phyloP scores from a whole-genome alignment of 2,888 invertebrate genomes.

The Choristoneura rosaceana region DNA sequence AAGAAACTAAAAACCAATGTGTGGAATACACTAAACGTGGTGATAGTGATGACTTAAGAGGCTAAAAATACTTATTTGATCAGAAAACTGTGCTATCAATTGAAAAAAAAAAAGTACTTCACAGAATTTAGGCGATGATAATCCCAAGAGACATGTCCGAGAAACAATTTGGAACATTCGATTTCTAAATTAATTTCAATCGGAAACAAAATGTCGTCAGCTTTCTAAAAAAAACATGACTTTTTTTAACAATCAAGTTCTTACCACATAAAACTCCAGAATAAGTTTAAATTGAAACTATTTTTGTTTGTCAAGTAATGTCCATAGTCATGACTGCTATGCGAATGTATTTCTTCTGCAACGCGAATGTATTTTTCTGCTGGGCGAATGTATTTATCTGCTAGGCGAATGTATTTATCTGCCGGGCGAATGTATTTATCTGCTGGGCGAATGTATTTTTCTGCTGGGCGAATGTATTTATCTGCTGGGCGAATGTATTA shows the following conservation, averaged over 20 bases:
- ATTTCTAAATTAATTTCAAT: neutral
- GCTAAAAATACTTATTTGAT: neutral
- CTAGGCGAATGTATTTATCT: conserved; percentile 26
- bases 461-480: conserved; percentile 26
- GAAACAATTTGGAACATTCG: neutral
- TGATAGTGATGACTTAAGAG: neutral
- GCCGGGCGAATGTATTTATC: conserved; percentile 26
- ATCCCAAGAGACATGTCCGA: too few species aligned
- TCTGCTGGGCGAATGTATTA: conserved; percentile 26
- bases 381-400: conserved; percentile 29
- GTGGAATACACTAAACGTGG: neutral
- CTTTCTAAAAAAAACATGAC: neutral
- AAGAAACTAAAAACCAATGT: neutral
- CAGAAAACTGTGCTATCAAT: too few species aligned
- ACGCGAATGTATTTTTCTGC: conserved; percentile 32
- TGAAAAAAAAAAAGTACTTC: too few species aligned
- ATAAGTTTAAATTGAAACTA: neutral
- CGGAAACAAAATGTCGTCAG: neutral
- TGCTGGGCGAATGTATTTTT: conserved; percentile 28
- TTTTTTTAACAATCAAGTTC: neutral
- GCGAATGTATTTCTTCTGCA: conserved; percentile 20
- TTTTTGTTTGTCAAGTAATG: neutral
- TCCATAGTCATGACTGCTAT: neutral
- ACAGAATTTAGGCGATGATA: too few species aligned
- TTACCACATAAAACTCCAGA: neutral